phyloP scores from a whole-genome alignment of 2,113 vertebrate species.

The Engraulis encrasicolus region DNA sequence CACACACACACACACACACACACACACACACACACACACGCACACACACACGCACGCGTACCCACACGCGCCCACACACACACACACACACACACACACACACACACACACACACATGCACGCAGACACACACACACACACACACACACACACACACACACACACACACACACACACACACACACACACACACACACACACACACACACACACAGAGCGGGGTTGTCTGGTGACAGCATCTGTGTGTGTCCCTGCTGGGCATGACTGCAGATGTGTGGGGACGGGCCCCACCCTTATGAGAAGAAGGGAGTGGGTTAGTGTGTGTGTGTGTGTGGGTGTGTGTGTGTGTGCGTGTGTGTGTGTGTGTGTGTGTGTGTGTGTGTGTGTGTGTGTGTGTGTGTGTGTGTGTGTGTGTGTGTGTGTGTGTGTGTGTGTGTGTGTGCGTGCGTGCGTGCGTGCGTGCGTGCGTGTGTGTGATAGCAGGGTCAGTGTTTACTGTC shows the following conservation, averaged over 20 bases:
- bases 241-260: conserved; percentile 30
- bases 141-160: neutral
- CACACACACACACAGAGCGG: neutral
- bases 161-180: neutral
- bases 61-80: neutral
- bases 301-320: conserved; percentile 1
- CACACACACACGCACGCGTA: neutral
- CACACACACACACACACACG: conserved; percentile 15
- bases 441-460: conserved; percentile 26
- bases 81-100: neutral
- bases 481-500: conserved; percentile 75
- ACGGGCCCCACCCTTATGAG: neutral
- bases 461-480: conserved; percentile 62
- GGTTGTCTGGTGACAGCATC: conserved; percentile 6
- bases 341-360: conserved; percentile 37
- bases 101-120: neutral
- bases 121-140: neutral
- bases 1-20: conserved; percentile 28
- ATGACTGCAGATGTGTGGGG: conserved; percentile 32
- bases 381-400: conserved; percentile 36
- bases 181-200: neutral
- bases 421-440: conserved; percentile 32
- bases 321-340: conserved; percentile 7
- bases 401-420: neutral
- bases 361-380: conserved; percentile 5